Evolutionary conservation across 2,113 vertebrate genomes (phyloP).

Genomic region (Orthonyx spaldingii): DNA sequence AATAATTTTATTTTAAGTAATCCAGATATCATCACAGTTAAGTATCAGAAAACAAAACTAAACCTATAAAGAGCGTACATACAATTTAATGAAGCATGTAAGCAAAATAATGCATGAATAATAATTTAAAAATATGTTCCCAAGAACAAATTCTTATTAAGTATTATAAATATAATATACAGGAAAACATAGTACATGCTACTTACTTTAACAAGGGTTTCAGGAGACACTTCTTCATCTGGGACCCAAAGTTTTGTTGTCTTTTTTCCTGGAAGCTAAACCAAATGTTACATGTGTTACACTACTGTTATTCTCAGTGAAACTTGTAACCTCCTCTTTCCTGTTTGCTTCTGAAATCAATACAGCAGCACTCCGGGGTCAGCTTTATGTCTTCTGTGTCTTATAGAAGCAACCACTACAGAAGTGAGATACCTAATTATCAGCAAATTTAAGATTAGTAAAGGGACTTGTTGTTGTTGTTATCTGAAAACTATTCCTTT

Average conservation of each 20-base stretch:
- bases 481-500: background rate
- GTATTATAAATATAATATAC: background rate
- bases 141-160: background rate
- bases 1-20: background rate
- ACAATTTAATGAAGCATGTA: background rate
- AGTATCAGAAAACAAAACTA: background rate
- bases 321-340: background rate
- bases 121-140: background rate
- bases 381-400: background rate
- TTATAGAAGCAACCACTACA: background rate
- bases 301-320: background rate
- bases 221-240: conserved; percentile 96
- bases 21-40: background rate
- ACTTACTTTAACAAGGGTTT: conserved; percentile 94
- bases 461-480: background rate
- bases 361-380: background rate
- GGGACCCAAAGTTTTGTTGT: conserved; percentile 97
- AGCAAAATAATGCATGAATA: background rate
- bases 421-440: background rate
- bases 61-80: background rate
- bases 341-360: background rate
- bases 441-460: background rate
- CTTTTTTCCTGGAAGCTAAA: conserved; percentile 95
- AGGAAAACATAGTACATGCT: background rate
- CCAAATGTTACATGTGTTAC: conserved; percentile 21